Conservation (phyloP, 2,113 vertebrate species). For the Dasyornis broadbenti region DNA sequence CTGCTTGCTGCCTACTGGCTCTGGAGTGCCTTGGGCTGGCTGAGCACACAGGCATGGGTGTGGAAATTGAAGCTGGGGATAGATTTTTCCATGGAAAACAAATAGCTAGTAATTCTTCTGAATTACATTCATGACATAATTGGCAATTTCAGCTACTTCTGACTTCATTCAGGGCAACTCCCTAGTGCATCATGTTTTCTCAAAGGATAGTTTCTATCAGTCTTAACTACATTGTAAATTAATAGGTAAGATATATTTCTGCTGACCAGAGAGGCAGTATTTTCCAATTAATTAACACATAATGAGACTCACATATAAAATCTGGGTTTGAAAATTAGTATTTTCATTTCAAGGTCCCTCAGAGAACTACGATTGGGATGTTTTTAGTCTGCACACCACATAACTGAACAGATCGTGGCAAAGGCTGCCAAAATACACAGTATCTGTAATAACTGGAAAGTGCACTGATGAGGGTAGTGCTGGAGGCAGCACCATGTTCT, state of each 20-base stretch:
- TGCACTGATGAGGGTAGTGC: not conserved
- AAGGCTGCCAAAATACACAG: not conserved
- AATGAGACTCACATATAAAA: not conserved
- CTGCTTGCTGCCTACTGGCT: not conserved
- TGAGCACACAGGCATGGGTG: not conserved
- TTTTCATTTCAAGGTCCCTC: not conserved
- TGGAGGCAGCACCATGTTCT: not conserved
- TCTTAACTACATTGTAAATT: not conserved
- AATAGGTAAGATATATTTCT: not conserved
- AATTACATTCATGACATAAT: not conserved
- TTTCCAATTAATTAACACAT: not conserved
- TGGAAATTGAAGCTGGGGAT: not conserved
- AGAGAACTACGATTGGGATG: not conserved
- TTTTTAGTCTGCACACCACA: not conserved
- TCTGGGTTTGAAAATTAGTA: not conserved
- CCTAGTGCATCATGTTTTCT: not conserved
- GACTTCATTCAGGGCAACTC: not conserved
- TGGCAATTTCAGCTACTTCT: not conserved
- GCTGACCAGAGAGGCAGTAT: not conserved
- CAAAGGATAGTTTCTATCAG: not conserved
- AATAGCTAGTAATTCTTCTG: not conserved
- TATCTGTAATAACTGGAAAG: not conserved
- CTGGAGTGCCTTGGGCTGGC: not conserved
- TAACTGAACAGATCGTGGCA: not conserved
- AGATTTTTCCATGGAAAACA: not conserved